Conservation (phyloP, 2,888 invertebrate species). For the Dolomedes plantarius region DNA sequence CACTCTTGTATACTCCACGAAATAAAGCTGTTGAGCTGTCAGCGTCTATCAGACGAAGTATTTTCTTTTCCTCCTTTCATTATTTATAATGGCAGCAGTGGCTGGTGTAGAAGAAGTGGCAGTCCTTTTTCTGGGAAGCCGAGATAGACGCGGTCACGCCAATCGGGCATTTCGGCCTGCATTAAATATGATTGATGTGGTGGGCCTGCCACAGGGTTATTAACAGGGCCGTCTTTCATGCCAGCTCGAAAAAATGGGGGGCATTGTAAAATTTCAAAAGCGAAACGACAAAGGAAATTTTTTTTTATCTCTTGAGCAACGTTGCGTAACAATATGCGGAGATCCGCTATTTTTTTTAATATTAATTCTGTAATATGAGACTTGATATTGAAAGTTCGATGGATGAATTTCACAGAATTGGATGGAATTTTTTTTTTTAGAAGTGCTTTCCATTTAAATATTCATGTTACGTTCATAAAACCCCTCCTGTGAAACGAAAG, state of each 20-base stretch:
- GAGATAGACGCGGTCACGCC: slow-evolving; percentile 69
- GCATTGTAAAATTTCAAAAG: slow-evolving; percentile 36
- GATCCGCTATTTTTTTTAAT: too few relatives aligned
- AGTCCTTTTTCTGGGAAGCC: slow-evolving; percentile 14
- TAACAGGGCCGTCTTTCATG: slow-evolving; percentile 65
- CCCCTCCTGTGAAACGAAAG: too few relatives aligned
- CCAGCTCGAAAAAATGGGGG: slow-evolving; percentile 30
- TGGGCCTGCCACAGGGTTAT: slow-evolving; percentile 68
- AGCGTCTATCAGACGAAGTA: slow-evolving; percentile 64
- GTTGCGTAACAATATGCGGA: too few relatives aligned
- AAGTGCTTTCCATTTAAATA: too few relatives aligned
- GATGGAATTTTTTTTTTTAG: too few relatives aligned
- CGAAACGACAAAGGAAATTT: slow-evolving; percentile 11
- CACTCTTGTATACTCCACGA: slow-evolving; percentile 16
- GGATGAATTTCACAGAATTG: too few relatives aligned
- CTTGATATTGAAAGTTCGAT: too few relatives aligned
- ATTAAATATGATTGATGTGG: slow-evolving; percentile 70
- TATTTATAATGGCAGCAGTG: slow-evolving; percentile 62
- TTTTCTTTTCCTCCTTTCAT: slow-evolving; percentile 60
- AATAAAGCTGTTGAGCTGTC: slow-evolving; percentile 68
- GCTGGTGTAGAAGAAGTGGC: slow-evolving; percentile 5
- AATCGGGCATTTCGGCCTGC: slow-evolving; percentile 65
- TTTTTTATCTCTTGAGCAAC: background rate
- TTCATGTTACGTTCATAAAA: too few relatives aligned
- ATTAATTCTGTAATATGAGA: too few relatives aligned